These are phyloP conservation scores for Aporophyla lueneburgensis DNA, from an alignment of 2,888 invertebrate species.

Conservation along the genomic window DNA sequence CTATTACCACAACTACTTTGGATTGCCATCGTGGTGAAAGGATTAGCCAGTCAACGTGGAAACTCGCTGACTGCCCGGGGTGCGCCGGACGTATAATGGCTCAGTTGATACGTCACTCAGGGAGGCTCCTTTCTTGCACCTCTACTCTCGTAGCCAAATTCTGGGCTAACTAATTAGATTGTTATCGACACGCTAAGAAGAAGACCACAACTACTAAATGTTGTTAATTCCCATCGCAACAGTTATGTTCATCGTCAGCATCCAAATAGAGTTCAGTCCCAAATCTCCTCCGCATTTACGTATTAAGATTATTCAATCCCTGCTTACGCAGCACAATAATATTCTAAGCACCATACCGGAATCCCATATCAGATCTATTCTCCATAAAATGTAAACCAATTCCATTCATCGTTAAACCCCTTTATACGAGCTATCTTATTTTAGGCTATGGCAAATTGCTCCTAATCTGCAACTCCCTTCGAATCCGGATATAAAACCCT, in stretches of 20 bases:
- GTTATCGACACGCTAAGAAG: no score
- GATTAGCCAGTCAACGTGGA: no score
- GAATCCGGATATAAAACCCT: slow-evolving; percentile 83
- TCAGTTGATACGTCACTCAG: no score
- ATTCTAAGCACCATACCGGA: slow-evolving; percentile 48
- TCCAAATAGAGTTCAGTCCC: slow-evolving; percentile 5
- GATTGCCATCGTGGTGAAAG: no score
- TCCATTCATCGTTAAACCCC: slow-evolving; percentile 67
- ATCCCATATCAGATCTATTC: slow-evolving; percentile 57
- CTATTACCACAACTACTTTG: neutral
- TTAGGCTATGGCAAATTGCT: slow-evolving; percentile 84
- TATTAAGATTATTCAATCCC: slow-evolving; percentile 42
- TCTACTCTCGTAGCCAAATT: no score
- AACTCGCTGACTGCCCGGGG: no score
- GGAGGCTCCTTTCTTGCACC: no score
- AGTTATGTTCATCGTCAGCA: neutral
- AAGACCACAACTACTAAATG: neutral
- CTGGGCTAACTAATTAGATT: no score
- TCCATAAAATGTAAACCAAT: slow-evolving; percentile 64
- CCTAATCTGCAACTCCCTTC: slow-evolving; percentile 82
- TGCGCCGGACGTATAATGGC: no score
- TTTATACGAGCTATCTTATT: slow-evolving; percentile 77
- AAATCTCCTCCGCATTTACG: slow-evolving; percentile 31
- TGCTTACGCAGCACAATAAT: slow-evolving; percentile 27
- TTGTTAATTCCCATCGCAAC: slow-evolving; percentile 10